phyloP scores from a whole-genome alignment of 2,888 invertebrate species.

The Scaptomyza flava region DNA sequence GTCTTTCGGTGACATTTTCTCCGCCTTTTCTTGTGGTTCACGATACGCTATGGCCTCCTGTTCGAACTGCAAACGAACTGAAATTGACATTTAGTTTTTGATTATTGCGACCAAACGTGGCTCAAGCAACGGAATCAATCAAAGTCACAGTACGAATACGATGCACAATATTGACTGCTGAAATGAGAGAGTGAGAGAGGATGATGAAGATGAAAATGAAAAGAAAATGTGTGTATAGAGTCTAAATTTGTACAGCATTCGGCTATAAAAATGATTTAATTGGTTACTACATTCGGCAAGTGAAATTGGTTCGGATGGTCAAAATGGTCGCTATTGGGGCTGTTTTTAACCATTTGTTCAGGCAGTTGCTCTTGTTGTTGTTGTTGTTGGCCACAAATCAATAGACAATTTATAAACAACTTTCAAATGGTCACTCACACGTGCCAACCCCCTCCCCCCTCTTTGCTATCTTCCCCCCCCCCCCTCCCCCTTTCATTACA shows the following conservation, averaged over 20 bases:
- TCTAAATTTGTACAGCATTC: conserved; percentile 56
- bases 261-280: conserved; percentile 77
- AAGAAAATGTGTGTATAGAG: background rate
- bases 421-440: conserved; percentile 31
- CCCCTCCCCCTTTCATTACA: background rate
- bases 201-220: too few species aligned
- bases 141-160: conserved; percentile 34
- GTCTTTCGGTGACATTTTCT: background rate
- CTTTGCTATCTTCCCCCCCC: too few species aligned
- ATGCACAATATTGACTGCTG: background rate
- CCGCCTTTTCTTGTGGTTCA: conserved; percentile 1
- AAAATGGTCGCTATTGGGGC: too few species aligned
- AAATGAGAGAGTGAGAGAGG: background rate
- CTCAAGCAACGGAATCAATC: conserved; percentile 50
- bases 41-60: background rate
- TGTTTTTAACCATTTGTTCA: background rate
- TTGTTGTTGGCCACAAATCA: conserved; percentile 63
- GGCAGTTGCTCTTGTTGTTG: background rate
- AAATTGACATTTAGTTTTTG: conserved; percentile 64
- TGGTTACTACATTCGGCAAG: conserved; percentile 53
- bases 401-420: conserved; percentile 68
- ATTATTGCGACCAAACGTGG: conserved; percentile 47
- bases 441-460: background rate
- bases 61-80: conserved; percentile 37
- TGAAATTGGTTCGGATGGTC: conserved; percentile 36